Base-by-base conservation (phyloP, 1,140 invertebrate species). In the Ceratoteleas bidentatus region DNA sequence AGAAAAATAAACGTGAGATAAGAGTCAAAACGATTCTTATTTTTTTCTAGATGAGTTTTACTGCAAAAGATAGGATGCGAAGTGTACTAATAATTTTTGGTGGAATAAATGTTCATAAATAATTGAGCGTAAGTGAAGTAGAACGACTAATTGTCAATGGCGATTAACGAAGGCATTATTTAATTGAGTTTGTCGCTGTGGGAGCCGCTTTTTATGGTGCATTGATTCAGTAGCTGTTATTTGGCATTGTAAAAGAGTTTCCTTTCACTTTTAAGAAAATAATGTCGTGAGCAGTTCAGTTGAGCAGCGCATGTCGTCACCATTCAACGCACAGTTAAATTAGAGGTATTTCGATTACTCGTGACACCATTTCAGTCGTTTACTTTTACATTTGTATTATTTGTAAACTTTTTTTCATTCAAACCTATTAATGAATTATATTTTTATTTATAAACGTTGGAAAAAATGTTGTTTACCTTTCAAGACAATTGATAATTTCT, bases 241-340 rank as follows among this genome's bases (percentile, higher is more conserved):
- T 73, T 73, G 69, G 9, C 72, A 75, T 75, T 75, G 72, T 75
- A 65, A 43, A 66, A 66, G 43, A 65, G 56, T 47, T 57, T 78
- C 75, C 75, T 78, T 78, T 78, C 75, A 78, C 75, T 78, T 70
- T 78, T 72, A 79, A 79, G 76, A n/a, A 79, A 72, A 78, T 66
- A 75, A 62, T 72, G 54, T 73, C 32, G 66, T 54, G 13, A 47
- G 32, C 52, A 66, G 60, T 65, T 64, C 62, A 79, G 68, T 79
- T 61, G 32, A 58, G 24, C 45, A 60, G 47, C 76, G 61, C 58
- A 73, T 66, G 56, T 76, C 61, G 24, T 56, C 61, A 52, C 36
- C 14, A 66, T 6, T 70, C 9, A 53, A 73, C 61, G 58, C 16
- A 45, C 62, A 58, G 68, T 72, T 66, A 60, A 72, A 73, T 72